Evolutionary conservation across 2,113 vertebrate genomes (phyloP).

Genomic region (Dasyurus viverrinus): DNA sequence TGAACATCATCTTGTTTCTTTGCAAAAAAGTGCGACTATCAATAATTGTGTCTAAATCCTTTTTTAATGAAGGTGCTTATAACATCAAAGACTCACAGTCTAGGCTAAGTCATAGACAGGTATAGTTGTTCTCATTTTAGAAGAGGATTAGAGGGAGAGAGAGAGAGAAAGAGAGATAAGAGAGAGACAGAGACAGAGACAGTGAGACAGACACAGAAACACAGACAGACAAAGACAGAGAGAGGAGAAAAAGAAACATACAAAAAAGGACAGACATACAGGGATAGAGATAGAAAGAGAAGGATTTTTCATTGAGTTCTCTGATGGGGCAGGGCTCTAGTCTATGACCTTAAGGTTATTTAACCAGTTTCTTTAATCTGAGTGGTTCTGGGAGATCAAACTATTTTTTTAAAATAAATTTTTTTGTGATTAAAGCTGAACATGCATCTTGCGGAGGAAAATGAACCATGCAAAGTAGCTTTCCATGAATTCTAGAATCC

Average conservation of each 20-base stretch:
- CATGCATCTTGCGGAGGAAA: not conserved
- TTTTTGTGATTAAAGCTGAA: not conserved
- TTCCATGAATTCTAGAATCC: not conserved
- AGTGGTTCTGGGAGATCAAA: not conserved
- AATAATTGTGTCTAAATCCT: not conserved
- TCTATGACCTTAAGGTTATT: not conserved
- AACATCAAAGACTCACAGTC: not conserved
- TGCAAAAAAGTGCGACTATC: not conserved
- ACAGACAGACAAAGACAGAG: not conserved
- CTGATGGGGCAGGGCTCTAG: not conserved
- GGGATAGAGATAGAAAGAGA: not conserved
- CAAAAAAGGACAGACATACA: too few relatives aligned
- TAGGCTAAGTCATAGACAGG: not conserved
- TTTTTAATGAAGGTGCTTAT: not conserved
- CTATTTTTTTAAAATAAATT: not conserved
- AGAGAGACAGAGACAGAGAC: too few relatives aligned
- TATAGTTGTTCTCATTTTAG: not conserved
- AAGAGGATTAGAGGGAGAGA: not conserved
- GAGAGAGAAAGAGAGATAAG: rapidly evolving
- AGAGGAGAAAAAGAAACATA: too few relatives aligned
- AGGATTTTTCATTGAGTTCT: not conserved
- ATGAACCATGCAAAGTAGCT: not conserved
- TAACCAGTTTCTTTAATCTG: not conserved
- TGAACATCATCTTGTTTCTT: not conserved
- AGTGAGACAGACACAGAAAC: too few relatives aligned